Percentiles rank a stretch among this genome's conserved stretches.
Evolutionary conservation across 2,888 invertebrate species (phyloP).

Genomic region (Drosophila neotestacea): DNA sequence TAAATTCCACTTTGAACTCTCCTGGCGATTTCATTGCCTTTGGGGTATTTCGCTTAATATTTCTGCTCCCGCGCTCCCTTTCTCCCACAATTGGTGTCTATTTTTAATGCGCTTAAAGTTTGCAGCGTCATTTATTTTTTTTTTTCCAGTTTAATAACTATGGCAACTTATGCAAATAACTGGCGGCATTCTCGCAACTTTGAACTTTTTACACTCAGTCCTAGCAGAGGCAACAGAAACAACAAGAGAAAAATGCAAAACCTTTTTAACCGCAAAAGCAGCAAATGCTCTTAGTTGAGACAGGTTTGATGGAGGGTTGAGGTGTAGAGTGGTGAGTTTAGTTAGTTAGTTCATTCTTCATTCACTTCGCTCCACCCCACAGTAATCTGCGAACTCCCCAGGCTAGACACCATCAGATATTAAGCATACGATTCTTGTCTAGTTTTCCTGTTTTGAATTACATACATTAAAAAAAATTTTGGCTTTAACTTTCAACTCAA

Average conservation of each 20-base stretch:
- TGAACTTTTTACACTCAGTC: conserved; percentile 51
- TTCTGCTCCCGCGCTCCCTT: not conserved
- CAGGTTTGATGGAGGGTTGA: not conserved
- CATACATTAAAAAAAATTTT: conserved; percentile 30
- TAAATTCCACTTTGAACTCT: conserved; percentile 31
- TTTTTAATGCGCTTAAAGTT: conserved; percentile 76
- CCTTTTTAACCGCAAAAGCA: conserved; percentile 65
- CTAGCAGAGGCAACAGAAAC: conserved; percentile 30
- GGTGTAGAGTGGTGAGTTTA: conserved; percentile 1
- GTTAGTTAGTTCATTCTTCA: conserved; percentile 25
- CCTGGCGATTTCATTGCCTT: conserved; percentile 5
- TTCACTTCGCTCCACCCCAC: not conserved
- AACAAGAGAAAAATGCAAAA: conserved; percentile 45
- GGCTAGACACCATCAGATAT: conserved; percentile 36
- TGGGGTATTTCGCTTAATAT: conserved; percentile 7
- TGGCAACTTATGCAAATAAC: conserved; percentile 78
- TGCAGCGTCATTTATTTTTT: conserved; percentile 50
- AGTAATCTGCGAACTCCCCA: conserved; percentile 26
- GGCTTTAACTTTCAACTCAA: conserved; percentile 27
- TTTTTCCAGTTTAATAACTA: conserved; percentile 67
- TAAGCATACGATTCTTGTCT: conserved; percentile 15
- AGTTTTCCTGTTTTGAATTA: not conserved
- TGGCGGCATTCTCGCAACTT: conserved; percentile 65
- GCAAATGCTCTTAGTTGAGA: conserved; percentile 65
- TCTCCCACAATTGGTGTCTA: conserved; percentile 29